These are phyloP conservation scores for Sphaerodactylus townsendi DNA, from an alignment of 2,113 vertebrate genomes.

Conservation along the genomic window DNA sequence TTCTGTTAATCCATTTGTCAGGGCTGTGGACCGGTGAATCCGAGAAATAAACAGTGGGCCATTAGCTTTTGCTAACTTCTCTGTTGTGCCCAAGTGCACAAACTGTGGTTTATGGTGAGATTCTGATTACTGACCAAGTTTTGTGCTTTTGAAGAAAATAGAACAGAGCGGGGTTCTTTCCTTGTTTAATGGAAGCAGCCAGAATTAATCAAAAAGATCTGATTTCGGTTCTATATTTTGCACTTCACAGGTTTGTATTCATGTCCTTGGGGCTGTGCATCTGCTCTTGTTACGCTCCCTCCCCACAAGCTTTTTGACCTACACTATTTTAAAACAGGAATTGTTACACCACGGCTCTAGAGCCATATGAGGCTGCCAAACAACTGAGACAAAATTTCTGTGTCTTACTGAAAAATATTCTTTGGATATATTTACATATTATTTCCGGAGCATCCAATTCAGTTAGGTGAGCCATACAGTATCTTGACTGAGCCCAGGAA, in stretches of 20 bases:
- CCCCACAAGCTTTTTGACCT: background rate
- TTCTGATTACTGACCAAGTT: constrained; percentile 1
- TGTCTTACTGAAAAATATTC: background rate
- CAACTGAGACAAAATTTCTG: background rate
- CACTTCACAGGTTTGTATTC: background rate
- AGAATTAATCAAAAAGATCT: background rate
- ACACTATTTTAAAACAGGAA: background rate
- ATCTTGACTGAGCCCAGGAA: no score
- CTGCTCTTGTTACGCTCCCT: background rate
- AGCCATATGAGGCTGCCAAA: background rate
- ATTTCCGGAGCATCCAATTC: no score
- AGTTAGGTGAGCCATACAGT: no score
- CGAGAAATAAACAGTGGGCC: background rate
- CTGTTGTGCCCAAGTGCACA: background rate
- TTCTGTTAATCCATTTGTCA: background rate
- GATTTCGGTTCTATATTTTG: background rate
- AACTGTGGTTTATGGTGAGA: background rate
- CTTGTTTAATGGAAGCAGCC: background rate
- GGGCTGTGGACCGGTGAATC: background rate
- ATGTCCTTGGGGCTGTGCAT: background rate
- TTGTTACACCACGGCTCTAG: background rate
- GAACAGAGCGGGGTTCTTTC: background rate
- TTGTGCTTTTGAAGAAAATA: background rate
- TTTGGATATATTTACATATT: no score
- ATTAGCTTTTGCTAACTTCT: background rate